phyloP scores from a whole-genome alignment of 2,888 invertebrate genomes.

The Acanthosepion pharaonis region DNA sequence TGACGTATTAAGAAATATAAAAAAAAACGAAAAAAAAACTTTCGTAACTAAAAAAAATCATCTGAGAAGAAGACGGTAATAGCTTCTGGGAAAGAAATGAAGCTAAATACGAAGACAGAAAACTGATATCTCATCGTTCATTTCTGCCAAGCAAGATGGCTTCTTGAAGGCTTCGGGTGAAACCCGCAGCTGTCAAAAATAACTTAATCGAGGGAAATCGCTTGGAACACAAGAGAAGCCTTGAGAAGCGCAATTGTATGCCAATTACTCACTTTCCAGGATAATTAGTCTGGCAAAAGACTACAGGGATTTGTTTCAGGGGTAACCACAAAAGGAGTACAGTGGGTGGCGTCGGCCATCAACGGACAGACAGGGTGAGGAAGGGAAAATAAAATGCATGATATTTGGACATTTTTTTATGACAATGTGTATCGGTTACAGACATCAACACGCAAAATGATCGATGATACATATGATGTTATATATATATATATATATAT shows the following conservation, averaged over 20 bases:
- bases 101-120: not conserved
- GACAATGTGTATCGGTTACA: not conserved
- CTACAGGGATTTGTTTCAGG: not conserved
- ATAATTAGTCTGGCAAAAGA: not conserved
- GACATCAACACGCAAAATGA: slow-evolving; percentile 12
- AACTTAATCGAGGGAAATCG: slow-evolving; percentile 9
- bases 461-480: not conserved
- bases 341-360: not conserved
- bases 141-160: not conserved
- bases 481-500: no score
- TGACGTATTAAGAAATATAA: not conserved
- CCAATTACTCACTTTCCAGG: not conserved
- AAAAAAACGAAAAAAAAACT: not conserved
- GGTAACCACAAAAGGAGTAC: not conserved
- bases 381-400: not conserved
- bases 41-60: not conserved
- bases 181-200: not conserved
- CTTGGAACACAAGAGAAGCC: not conserved
- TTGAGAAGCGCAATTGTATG: not conserved
- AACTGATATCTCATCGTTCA: not conserved
- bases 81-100: no score
- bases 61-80: not conserved
- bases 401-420: not conserved
- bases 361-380: not conserved
- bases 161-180: not conserved